A percentile compares a stretch with the other conserved stretches of the same genome.
Evolutionary conservation across 2,888 invertebrate genomes (phyloP).

Genomic region (Lithodes maja): DNA sequence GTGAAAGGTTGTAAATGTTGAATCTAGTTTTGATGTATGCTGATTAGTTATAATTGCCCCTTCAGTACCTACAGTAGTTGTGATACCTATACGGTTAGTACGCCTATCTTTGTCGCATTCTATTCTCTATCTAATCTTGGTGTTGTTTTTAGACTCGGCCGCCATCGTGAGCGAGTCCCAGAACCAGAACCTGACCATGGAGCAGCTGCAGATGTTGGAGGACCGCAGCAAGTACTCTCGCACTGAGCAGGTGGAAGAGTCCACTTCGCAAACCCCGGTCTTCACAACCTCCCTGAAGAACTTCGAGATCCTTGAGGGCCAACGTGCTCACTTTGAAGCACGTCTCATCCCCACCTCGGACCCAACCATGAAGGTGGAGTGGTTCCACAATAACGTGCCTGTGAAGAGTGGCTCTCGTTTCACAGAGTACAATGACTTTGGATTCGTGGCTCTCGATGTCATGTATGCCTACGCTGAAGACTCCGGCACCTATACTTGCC

Average conservation of each 20-base stretch:
- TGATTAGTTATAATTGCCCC: no score
- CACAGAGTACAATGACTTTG: conserved; percentile 96
- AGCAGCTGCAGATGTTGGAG: conserved; percentile 92
- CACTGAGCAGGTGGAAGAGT: conserved; percentile 84
- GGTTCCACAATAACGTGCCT: conserved; percentile 94
- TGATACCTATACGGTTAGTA: neutral
- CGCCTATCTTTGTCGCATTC: neutral
- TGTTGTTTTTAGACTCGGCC: conserved; percentile 51
- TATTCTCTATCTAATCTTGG: neutral
- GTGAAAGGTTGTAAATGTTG: neutral
- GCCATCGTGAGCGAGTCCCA: conserved; percentile 66
- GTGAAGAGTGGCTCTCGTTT: conserved; percentile 87
- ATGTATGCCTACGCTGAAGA: conserved; percentile 97
- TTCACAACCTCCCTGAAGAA: conserved; percentile 95
- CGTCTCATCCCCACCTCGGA: conserved; percentile 95
- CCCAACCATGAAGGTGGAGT: conserved; percentile 93
- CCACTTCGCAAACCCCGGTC: conserved; percentile 92
- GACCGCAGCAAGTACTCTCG: conserved; percentile 87
- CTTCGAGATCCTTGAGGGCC: conserved; percentile 94
- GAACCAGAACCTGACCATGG: conserved; percentile 77
- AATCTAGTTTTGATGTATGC: no score
- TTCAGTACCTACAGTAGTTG: neutral
- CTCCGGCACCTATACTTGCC: conserved; percentile 95
- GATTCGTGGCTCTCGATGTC: conserved; percentile 97
- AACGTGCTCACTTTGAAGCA: conserved; percentile 95